These are phyloP conservation scores for Cryptus viduatorius DNA, from an alignment of 2,888 invertebrate genomes.

Conservation along the genomic window DNA sequence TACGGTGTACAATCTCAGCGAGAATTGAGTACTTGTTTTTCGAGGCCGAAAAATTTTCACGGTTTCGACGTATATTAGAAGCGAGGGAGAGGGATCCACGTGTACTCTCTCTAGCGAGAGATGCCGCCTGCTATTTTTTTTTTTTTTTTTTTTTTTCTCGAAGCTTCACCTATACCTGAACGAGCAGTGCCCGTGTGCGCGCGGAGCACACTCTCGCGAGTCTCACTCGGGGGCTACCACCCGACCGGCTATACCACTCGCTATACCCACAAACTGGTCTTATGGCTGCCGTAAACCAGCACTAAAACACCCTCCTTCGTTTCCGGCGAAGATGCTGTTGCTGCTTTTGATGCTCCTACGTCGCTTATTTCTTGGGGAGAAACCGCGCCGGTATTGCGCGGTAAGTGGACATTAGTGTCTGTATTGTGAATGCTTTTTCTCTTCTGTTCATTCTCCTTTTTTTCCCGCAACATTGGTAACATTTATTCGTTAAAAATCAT, in stretches of 20 bases:
- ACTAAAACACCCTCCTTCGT: slow-evolving; percentile 66
- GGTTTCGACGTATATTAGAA: slow-evolving; percentile 58
- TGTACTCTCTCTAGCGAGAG: slow-evolving; percentile 35
- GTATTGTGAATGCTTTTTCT: slow-evolving; percentile 44
- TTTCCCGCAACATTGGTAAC: neutral
- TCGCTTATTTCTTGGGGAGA: slow-evolving; percentile 32
- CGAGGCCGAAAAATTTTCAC: slow-evolving; percentile 56
- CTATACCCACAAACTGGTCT: slow-evolving; percentile 68
- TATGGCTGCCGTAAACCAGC: slow-evolving; percentile 66
- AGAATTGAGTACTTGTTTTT: slow-evolving; percentile 44
- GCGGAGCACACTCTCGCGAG: neutral
- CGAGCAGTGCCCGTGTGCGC: slow-evolving; percentile 17
- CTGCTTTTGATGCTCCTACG: slow-evolving; percentile 30
- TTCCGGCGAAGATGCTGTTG: slow-evolving; percentile 61
- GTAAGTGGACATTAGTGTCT: slow-evolving; percentile 63
- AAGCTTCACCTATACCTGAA: slow-evolving; percentile 30
- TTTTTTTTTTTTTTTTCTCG: neutral
- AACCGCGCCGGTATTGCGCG: slow-evolving; percentile 51
- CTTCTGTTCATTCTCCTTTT: slow-evolving; percentile 14
- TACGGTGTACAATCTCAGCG: neutral
- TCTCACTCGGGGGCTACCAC: slow-evolving; percentile 25
- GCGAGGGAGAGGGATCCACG: neutral
- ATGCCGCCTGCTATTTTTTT: slow-evolving; percentile 42
- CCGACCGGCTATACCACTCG: slow-evolving; percentile 52
- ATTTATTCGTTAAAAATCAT: neutral